Conservation (phyloP, 2,888 invertebrate species). For the Drosophila demipolita region DNA sequence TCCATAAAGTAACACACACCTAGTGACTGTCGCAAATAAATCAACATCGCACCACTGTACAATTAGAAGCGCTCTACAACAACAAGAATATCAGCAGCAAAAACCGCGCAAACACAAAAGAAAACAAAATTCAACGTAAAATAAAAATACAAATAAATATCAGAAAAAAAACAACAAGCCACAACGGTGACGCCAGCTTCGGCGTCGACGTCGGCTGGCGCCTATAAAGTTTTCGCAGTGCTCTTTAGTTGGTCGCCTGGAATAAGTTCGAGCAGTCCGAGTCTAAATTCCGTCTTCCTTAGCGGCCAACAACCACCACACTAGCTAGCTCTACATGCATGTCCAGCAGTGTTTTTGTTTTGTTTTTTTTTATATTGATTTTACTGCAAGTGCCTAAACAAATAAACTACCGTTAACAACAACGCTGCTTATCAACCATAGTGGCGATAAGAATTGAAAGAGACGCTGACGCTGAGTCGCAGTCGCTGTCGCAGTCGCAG, state of each 20-base stretch:
- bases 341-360: conserved; percentile 28
- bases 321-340: neutral
- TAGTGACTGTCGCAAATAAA: conserved; percentile 4
- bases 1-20: neutral
- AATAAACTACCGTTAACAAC: conserved; percentile 40
- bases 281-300: conserved; percentile 25
- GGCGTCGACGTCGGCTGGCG: conserved; percentile 33
- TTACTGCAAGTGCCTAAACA: conserved; percentile 25
- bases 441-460: conserved; percentile 33
- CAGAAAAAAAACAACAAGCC: conserved; percentile 51
- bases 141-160: conserved; percentile 25
- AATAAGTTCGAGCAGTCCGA: conserved; percentile 55
- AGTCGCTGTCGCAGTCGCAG: conserved; percentile 5
- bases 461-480: conserved; percentile 2
- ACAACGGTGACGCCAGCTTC: conserved; percentile 45
- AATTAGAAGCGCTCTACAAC: conserved; percentile 31
- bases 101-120: conserved; percentile 18
- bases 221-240: conserved; percentile 49
- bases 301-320: neutral
- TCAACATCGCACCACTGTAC: conserved; percentile 43
- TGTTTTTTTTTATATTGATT: conserved; percentile 40
- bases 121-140: conserved; percentile 43
- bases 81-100: conserved; percentile 13
- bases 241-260: conserved; percentile 61
- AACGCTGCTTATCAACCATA: conserved; percentile 47